Conservation (phyloP, 2,797 vertebrate species). For the Myoxocephalus aenaeus region DNA sequence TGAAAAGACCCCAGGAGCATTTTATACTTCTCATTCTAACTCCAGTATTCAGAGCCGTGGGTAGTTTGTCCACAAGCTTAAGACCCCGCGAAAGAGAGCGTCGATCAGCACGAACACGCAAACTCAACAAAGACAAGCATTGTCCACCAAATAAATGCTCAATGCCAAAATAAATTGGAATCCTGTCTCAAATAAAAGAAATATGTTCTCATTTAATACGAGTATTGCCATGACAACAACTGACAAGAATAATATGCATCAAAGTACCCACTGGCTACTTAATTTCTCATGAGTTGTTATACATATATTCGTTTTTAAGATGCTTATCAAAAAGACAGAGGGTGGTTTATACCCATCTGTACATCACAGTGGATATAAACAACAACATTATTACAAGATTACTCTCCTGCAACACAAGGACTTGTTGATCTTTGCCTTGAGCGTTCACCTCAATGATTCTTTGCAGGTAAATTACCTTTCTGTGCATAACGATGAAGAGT, state of each 20-base stretch:
- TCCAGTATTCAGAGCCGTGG: not conserved
- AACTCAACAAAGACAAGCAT: not conserved
- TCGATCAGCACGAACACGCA: not conserved
- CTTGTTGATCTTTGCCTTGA: conserved; percentile 12
- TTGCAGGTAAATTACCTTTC: conserved; percentile 44
- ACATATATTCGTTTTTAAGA: not conserved
- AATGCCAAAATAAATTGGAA: not conserved
- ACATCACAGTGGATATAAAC: not conserved
- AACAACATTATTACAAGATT: not conserved
- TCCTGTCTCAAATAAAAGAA: conserved; percentile 2
- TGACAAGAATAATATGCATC: not conserved
- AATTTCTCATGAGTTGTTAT: not conserved
- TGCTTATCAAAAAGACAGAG: not conserved
- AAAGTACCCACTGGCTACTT: not conserved
- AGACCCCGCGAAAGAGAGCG: not conserved
- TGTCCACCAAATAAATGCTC: not conserved
- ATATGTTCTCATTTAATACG: not conserved
- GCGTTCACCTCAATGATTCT: conserved; percentile 24
- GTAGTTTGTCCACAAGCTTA: not conserved
- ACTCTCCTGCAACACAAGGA: conserved; percentile 9
- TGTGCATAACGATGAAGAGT: conserved; percentile 44
- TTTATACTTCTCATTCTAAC: not conserved
- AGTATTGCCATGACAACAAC: conserved; percentile 19
- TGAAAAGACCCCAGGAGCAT: not conserved
- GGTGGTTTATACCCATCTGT: not conserved